phyloP scores from a whole-genome alignment of 1,140 invertebrate genomes.

The Notospermus geniculatus region DNA sequence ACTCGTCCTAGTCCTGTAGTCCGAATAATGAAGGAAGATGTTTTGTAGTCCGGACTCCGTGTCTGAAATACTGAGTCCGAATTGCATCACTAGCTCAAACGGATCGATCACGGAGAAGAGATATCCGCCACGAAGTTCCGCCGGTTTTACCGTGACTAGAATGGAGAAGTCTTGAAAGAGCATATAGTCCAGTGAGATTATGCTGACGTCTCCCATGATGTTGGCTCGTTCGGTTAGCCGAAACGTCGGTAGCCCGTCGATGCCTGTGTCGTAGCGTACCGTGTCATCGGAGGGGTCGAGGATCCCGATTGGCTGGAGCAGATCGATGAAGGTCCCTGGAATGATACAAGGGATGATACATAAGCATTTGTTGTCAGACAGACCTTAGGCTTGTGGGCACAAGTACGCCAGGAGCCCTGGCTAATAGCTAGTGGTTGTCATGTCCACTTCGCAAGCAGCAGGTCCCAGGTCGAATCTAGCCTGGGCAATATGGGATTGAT shows the following conservation, averaged over 20 bases:
- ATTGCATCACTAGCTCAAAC: neutral
- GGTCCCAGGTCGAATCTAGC: too few species aligned
- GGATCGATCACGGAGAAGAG: neutral
- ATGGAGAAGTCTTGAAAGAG: neutral
- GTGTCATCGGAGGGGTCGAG: constrained; percentile 1
- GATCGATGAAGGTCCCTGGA: neutral
- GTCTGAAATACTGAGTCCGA: neutral
- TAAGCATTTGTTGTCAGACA: too few species aligned
- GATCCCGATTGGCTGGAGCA: neutral
- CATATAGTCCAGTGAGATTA: neutral
- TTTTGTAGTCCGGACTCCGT: neutral
- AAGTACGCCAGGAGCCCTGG: too few species aligned
- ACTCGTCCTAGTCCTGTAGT: too few species aligned
- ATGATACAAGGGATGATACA: too few species aligned
- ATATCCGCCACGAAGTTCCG: neutral
- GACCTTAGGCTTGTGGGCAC: too few species aligned
- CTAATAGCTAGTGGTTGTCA: too few species aligned
- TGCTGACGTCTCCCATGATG: neutral
- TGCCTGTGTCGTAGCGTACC: constrained; percentile 4
- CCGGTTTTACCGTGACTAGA: neutral
- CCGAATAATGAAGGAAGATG: neutral
- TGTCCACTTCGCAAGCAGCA: too few species aligned
- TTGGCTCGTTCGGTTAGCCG: neutral
- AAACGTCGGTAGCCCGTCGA: constrained; percentile 4
- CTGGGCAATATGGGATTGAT: too few species aligned